Evolutionary conservation across 2,797 vertebrate genomes (phyloP).

Genomic region (Diplodus puntazzo): DNA sequence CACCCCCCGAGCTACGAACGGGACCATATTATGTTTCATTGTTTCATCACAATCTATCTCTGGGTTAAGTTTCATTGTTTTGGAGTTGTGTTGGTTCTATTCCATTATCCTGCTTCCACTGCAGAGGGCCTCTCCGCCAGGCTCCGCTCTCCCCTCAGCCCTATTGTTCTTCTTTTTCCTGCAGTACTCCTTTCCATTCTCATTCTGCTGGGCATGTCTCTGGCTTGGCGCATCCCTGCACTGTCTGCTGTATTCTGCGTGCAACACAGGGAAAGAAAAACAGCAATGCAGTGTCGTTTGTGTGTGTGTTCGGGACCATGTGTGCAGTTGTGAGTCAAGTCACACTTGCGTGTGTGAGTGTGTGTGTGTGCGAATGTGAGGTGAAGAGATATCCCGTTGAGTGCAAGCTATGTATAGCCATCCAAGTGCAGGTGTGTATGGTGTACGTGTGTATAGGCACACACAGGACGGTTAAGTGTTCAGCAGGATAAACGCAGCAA

Average conservation of each 20-base stretch:
- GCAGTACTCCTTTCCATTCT: constrained; percentile 74
- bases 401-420: constrained; percentile 41
- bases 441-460: neutral
- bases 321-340: constrained; percentile 30
- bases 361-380: neutral
- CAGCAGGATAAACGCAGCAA: constrained; percentile 29
- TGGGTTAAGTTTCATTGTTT: constrained; percentile 75
- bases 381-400: constrained; percentile 7
- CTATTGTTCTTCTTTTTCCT: constrained; percentile 72
- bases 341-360: neutral
- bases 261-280: constrained; percentile 40
- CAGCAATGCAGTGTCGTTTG: constrained; percentile 22
- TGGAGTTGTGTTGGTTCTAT: constrained; percentile 63
- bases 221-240: constrained; percentile 56
- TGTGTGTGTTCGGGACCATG: constrained; percentile 26
- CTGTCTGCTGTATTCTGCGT: constrained; percentile 56
- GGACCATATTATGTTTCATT: constrained; percentile 62
- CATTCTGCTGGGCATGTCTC: constrained; percentile 72
- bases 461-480: constrained; percentile 26
- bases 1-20: constrained; percentile 57
- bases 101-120: constrained; percentile 68
- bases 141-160: constrained; percentile 63
- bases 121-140: constrained; percentile 67
- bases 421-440: constrained; percentile 27
- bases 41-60: constrained; percentile 69